phyloP scores from a whole-genome alignment of 1,140 invertebrate genomes.

The Samia ricini region DNA sequence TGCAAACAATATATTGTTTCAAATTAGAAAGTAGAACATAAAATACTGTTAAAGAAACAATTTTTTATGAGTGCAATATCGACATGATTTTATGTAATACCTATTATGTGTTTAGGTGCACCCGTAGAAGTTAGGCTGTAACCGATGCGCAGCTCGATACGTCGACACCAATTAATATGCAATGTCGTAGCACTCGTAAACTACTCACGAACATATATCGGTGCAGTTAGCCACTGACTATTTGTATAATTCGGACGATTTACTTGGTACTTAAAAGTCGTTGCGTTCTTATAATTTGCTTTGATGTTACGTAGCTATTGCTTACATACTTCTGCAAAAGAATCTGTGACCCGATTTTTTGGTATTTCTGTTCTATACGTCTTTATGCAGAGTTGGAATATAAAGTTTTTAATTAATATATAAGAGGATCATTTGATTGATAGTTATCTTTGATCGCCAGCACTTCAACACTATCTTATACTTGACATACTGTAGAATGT shows the following conservation, averaged over 20 bases:
- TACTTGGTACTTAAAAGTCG: slow-evolving; percentile 23
- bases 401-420: too few species aligned
- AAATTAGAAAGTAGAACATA: background rate
- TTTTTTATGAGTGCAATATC: background rate
- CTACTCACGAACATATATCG: slow-evolving; percentile 73
- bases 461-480: too few species aligned
- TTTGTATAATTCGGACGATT: slow-evolving; percentile 64
- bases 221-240: slow-evolving; percentile 61
- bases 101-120: slow-evolving; percentile 9
- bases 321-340: slow-evolving; percentile 8
- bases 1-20: too few species aligned
- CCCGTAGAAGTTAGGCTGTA: slow-evolving; percentile 52
- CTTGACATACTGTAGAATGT: too few species aligned
- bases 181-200: slow-evolving; percentile 73
- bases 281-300: slow-evolving; percentile 16
- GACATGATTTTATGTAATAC: background rate
- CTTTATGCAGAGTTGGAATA: too few species aligned
- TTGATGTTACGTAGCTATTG: too few species aligned
- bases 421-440: too few species aligned
- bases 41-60: background rate
- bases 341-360: too few species aligned
- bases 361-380: too few species aligned
- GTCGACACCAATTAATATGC: slow-evolving; percentile 75
- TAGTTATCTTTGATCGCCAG: too few species aligned
- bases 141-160: slow-evolving; percentile 66